These are phyloP conservation scores for Orius insidiosus DNA, from an alignment of 1,140 invertebrate species.

Conservation along the genomic window DNA sequence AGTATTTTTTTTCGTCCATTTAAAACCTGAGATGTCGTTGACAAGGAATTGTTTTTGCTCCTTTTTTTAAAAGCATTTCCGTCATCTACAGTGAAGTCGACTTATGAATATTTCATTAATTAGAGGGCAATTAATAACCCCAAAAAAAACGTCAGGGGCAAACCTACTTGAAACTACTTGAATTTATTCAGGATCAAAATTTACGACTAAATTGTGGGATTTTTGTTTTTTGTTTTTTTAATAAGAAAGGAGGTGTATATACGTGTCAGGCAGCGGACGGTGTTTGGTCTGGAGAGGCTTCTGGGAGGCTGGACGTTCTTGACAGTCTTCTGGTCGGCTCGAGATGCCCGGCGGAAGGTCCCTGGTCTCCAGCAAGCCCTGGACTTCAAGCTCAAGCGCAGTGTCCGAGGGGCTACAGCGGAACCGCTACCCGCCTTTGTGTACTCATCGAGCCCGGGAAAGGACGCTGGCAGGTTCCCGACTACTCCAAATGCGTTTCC, in stretches of 20 bases:
- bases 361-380: conserved; percentile 43
- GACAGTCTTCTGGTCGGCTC: conserved; percentile 5
- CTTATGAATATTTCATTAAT: conserved; percentile 3
- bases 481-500: conserved; percentile 52
- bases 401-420: conserved; percentile 33
- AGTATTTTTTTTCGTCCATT: conserved; percentile 1
- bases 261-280: conserved; percentile 11
- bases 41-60: too few relatives aligned
- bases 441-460: conserved; percentile 24
- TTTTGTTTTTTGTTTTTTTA: neutral
- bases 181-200: conserved; percentile 32
- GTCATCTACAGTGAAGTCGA: conserved; percentile 8
- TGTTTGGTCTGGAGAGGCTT: conserved; percentile 6
- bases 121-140: too few relatives aligned
- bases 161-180: conserved; percentile 22
- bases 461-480: conserved; percentile 50
- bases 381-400: conserved; percentile 37
- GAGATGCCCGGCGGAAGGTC: conserved; percentile 4
- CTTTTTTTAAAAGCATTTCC: conserved; percentile 6
- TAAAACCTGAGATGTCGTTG: neutral
- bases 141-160: too few relatives aligned
- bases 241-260: conserved; percentile 7
- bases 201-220: neutral
- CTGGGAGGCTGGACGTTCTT: conserved; percentile 10
- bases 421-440: conserved; percentile 16